A percentile compares a stretch with the other conserved stretches of the same genome.
Evolutionary conservation across 2,888 invertebrate species (phyloP).

Genomic region (Orthosia incerta): DNA sequence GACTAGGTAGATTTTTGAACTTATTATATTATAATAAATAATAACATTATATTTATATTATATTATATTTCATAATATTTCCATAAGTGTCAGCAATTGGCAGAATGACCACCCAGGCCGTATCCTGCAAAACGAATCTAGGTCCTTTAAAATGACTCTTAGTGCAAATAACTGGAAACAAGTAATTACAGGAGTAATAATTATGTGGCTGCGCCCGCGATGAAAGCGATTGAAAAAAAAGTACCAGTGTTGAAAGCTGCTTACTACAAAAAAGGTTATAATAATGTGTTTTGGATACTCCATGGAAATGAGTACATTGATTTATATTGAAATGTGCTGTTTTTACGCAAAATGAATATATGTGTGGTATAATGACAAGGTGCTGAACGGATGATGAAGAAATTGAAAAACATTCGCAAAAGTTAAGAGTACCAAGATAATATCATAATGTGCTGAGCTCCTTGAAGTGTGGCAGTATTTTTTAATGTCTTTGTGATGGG

Average conservation of each 20-base stretch:
- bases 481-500: constrained; percentile 17
- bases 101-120: background rate
- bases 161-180: constrained; percentile 48
- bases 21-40: too few species aligned
- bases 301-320: constrained; percentile 51
- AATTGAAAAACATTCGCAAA: constrained; percentile 22
- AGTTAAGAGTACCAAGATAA: constrained; percentile 10
- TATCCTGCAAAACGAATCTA: constrained; percentile 21
- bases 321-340: constrained; percentile 50
- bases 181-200: constrained; percentile 56
- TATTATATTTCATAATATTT: too few species aligned
- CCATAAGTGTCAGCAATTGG: background rate
- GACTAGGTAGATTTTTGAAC: too few species aligned
- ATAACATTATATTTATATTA: too few species aligned
- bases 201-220: constrained; percentile 30
- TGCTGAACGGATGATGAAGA: constrained; percentile 18
- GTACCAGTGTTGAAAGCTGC: constrained; percentile 47
- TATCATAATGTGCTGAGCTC: constrained; percentile 4
- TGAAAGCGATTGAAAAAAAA: constrained; percentile 51
- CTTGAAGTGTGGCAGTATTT: background rate
- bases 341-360: constrained; percentile 29
- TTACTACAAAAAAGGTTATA: constrained; percentile 50
- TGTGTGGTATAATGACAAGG: constrained; percentile 29
- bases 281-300: constrained; percentile 49
- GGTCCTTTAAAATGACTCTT: constrained; percentile 31